Evolutionary conservation across 2,888 invertebrate species (phyloP).

Genomic region (Mongoloraphidia duomilia): DNA sequence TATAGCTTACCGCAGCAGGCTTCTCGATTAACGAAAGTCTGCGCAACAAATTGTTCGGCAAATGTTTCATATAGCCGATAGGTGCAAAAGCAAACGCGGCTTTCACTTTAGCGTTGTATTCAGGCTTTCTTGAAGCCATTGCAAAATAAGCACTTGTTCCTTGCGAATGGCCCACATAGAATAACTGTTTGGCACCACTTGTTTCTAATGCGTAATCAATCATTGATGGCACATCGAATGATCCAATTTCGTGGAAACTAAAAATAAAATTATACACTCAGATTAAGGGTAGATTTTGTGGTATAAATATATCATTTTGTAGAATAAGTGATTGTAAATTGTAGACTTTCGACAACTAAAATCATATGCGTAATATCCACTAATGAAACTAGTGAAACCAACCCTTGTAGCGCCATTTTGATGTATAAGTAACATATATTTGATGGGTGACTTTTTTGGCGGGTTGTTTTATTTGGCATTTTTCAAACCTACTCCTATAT

Average conservation of each 20-base stretch:
- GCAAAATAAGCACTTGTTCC: conserved; percentile 41
- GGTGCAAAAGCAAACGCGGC: conserved; percentile 41
- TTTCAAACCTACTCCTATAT: too few relatives aligned
- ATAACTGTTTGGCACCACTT: conserved; percentile 34
- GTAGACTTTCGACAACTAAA: too few relatives aligned
- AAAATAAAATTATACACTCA: neutral
- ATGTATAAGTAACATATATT: too few relatives aligned
- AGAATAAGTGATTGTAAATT: too few relatives aligned
- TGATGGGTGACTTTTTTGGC: too few relatives aligned
- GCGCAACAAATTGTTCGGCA: conserved; percentile 30
- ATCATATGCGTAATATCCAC: too few relatives aligned
- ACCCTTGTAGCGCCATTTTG: too few relatives aligned
- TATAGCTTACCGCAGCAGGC: too few relatives aligned
- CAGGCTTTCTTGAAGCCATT: conserved; percentile 34
- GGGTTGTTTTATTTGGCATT: too few relatives aligned
- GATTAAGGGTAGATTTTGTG: too few relatives aligned
- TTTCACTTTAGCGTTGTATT: conserved; percentile 37
- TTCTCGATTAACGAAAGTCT: neutral
- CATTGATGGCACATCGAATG: conserved; percentile 44
- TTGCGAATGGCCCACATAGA: conserved; percentile 51
- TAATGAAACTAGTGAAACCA: too few relatives aligned
- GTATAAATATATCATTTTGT: too few relatives aligned
- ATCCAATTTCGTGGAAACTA: conserved; percentile 48
- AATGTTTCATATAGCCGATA: conserved; percentile 35
- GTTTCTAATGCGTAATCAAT: conserved; percentile 39